Evolutionary conservation across 2,113 vertebrate genomes (phyloP).

Genomic region (Neodon shergylaensis): DNA sequence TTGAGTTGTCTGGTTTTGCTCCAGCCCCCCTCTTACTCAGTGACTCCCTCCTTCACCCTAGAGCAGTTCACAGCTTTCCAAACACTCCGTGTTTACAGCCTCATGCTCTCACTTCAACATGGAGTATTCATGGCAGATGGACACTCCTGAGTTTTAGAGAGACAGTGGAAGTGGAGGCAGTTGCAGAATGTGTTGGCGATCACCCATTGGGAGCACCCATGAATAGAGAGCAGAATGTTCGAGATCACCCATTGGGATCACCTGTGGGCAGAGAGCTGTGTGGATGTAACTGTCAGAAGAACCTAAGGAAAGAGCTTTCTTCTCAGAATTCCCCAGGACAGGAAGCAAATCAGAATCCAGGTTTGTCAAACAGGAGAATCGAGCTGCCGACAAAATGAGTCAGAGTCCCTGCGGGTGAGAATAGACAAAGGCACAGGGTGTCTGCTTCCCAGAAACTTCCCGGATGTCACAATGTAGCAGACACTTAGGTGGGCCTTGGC

Average conservation of each 20-base stretch:
- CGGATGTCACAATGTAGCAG: background rate
- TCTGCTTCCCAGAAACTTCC: constrained; percentile 41
- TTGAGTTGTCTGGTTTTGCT: background rate
- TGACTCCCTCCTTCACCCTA: background rate
- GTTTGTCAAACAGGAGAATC: constrained; percentile 53
- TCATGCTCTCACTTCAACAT: background rate
- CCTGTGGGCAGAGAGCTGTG: background rate
- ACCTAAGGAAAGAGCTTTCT: constrained; percentile 41
- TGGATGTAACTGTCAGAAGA: constrained; percentile 8
- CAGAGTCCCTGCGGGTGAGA: background rate
- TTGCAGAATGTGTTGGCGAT: background rate
- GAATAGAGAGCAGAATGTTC: no score
- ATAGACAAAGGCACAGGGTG: background rate
- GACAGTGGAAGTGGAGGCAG: background rate
- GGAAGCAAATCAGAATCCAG: constrained; percentile 35
- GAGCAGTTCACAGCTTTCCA: background rate
- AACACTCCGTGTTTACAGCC: background rate
- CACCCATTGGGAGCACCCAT: background rate
- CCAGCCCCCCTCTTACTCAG: background rate
- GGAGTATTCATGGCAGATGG: background rate
- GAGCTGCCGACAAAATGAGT: constrained; percentile 58
- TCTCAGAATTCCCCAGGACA: constrained; percentile 45
- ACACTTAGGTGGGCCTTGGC: constrained; percentile 10
- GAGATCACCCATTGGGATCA: no score
- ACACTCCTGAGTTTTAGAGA: background rate